Conservation (phyloP, 1,140 invertebrate species). For the Panulirus ornatus region DNA sequence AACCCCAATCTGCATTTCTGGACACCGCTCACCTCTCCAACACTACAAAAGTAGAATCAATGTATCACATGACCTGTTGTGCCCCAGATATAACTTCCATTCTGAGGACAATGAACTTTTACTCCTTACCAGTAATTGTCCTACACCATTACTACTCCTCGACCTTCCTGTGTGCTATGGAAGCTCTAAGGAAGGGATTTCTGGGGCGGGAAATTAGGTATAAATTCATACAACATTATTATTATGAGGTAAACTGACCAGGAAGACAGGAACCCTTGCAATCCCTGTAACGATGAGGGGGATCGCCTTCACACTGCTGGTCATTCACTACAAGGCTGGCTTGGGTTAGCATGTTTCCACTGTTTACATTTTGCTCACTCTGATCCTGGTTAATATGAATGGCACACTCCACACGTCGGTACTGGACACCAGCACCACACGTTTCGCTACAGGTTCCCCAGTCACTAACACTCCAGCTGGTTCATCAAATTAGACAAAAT, state of each 20-base stretch:
- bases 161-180: no score
- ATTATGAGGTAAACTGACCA: neutral
- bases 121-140: no score
- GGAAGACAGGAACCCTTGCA: neutral
- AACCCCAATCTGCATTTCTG: no score
- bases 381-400: neutral
- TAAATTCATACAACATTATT: neutral
- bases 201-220: no score
- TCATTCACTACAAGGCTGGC: neutral
- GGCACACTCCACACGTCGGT: constrained; percentile 83
- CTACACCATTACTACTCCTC: no score
- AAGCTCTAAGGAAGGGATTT: no score
- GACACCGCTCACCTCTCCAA: no score
- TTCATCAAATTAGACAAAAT: no score
- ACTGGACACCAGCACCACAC: constrained; percentile 89
- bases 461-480: constrained; percentile 34
- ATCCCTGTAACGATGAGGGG: neutral
- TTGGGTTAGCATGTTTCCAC: neutral
- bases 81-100: neutral
- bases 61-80: no score
- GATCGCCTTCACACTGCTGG: neutral
- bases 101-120: no score
- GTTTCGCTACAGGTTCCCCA: constrained; percentile 84
- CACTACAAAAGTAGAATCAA: no score
- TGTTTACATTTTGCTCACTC: neutral